A percentile compares a stretch with the other conserved stretches of the same genome.
phyloP scores from a whole-genome alignment of 1,140 invertebrate genomes.

The Antheraea mylitta region DNA sequence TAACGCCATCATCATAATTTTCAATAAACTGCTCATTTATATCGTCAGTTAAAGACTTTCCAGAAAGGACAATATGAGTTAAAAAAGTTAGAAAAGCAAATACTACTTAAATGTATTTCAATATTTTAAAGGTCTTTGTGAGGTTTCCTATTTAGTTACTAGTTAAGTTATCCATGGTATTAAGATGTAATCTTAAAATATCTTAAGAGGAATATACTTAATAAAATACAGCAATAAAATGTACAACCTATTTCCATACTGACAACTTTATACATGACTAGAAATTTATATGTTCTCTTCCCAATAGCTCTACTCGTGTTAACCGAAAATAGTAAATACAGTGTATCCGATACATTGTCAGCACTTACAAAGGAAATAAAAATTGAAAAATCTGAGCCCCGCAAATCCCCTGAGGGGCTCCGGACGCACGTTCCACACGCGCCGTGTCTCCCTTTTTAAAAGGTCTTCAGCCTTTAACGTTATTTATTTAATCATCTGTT shows the following conservation, averaged over 20 bases:
- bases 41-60: too few species aligned
- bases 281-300: not conserved
- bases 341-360: slow-evolving; percentile 22
- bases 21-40: too few species aligned
- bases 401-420: slow-evolving; percentile 57
- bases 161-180: too few species aligned
- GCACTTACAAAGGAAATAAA: slow-evolving; percentile 74
- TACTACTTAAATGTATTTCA: too few species aligned
- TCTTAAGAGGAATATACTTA: too few species aligned
- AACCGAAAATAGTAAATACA: slow-evolving; percentile 23
- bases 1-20: too few species aligned
- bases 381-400: slow-evolving; percentile 67
- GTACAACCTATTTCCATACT: not conserved
- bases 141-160: too few species aligned
- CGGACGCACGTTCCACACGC: slow-evolving; percentile 56
- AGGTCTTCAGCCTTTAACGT: slow-evolving; percentile 24
- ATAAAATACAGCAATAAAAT: too few species aligned
- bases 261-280: not conserved
- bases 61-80: too few species aligned
- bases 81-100: too few species aligned
- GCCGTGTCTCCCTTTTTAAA: slow-evolving; percentile 41
- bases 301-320: not conserved
- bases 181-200: too few species aligned
- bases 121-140: too few species aligned
- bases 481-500: slow-evolving; percentile 42